Evolutionary conservation across 2,888 invertebrate species (phyloP).

Genomic region (Megalurothrips usitatus): DNA sequence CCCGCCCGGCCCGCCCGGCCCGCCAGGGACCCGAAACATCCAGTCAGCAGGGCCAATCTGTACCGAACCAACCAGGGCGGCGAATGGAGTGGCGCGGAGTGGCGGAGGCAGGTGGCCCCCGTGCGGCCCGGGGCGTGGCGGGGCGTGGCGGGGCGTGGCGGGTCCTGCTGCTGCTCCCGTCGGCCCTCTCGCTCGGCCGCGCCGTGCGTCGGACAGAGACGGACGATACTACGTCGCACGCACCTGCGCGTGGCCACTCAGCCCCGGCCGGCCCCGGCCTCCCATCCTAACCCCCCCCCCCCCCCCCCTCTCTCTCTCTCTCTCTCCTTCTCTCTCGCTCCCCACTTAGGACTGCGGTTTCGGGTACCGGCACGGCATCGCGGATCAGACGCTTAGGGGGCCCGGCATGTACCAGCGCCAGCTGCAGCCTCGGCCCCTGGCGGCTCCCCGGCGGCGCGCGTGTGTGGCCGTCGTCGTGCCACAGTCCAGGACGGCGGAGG

Average conservation of each 20-base stretch:
- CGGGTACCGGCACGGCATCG: too few relatives aligned
- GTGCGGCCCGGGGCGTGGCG: not conserved
- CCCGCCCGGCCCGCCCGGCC: not conserved
- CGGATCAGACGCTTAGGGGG: too few relatives aligned
- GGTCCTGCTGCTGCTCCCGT: not conserved
- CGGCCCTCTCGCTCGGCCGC: not conserved
- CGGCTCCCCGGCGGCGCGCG: not conserved
- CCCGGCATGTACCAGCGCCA: too few relatives aligned
- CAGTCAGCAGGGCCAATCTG: constrained; percentile 4
- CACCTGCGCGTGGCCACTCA: constrained; percentile 19
- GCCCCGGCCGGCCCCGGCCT: not conserved
- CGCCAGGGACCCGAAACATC: not conserved
- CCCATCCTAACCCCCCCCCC: too few relatives aligned
- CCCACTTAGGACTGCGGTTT: too few relatives aligned
- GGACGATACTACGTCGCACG: not conserved
- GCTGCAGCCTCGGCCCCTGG: not conserved
- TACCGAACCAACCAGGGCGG: not conserved
- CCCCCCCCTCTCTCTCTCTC: too few relatives aligned
- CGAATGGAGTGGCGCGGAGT: not conserved
- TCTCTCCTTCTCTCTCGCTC: too few relatives aligned
- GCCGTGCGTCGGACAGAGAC: not conserved
- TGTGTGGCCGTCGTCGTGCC: not conserved
- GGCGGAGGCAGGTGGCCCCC: constrained; percentile 11
- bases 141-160: not conserved
- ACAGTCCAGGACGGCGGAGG: not conserved